Percentiles rank a stretch among this genome's conserved stretches.
Conservation (phyloP, 2,888 invertebrate species). For the Nasonovia ribisnigri region DNA sequence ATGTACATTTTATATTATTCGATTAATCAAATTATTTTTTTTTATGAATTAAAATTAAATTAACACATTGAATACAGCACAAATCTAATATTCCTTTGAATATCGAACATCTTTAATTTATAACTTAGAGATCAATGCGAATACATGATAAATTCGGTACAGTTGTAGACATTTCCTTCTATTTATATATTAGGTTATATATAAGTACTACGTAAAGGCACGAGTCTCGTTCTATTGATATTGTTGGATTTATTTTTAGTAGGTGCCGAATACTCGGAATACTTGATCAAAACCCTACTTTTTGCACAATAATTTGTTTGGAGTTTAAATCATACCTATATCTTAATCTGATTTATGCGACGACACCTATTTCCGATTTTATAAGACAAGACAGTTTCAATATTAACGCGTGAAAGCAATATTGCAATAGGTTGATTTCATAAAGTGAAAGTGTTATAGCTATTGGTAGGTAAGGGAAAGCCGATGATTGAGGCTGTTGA, state of each 20-base stretch:
- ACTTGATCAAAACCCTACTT: background rate
- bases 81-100: background rate
- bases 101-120: background rate
- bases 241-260: background rate
- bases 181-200: background rate
- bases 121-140: background rate
- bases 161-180: background rate
- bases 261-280: background rate
- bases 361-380: background rate
- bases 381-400: background rate
- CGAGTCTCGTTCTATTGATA: background rate
- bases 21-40: background rate
- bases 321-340: background rate
- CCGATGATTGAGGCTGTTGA: background rate
- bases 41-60: too few species aligned
- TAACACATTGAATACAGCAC: background rate
- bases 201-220: background rate
- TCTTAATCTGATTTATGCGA: background rate
- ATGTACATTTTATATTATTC: background rate
- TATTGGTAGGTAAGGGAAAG: constrained; percentile 35
- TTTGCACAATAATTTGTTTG: background rate
- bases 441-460: constrained; percentile 25
- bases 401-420: background rate
- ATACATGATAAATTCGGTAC: background rate
- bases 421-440: background rate